Conservation (phyloP, 2,113 vertebrate genomes). For the Lanius ludovicianus region DNA sequence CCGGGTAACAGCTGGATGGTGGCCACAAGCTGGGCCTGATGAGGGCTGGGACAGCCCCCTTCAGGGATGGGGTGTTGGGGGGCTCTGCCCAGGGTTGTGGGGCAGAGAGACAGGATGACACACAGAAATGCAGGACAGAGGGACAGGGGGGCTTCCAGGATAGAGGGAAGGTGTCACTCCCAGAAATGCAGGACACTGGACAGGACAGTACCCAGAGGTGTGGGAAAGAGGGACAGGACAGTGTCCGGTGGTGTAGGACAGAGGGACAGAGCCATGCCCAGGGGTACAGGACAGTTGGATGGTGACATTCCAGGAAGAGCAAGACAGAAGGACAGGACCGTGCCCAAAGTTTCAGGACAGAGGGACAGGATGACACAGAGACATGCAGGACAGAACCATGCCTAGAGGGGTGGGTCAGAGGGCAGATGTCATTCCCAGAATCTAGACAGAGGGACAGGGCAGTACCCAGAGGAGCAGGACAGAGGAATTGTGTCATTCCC, state of each 20-base stretch:
- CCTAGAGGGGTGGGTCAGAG: background rate
- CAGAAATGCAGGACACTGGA: background rate
- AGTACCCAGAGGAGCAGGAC: too few species aligned
- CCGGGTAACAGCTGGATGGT: background rate
- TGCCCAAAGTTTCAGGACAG: background rate
- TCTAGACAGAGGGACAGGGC: background rate
- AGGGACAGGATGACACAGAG: background rate
- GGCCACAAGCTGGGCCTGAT: background rate
- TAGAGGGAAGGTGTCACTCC: background rate
- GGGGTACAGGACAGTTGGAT: background rate
- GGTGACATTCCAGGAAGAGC: background rate
- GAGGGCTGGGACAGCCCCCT: background rate
- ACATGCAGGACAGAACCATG: background rate
- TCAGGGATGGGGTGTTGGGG: background rate
- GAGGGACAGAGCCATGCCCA: background rate
- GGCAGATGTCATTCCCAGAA: background rate
- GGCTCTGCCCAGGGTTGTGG: background rate
- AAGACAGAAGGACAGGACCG: background rate
- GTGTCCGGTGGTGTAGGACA: background rate
- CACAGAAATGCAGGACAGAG: background rate
- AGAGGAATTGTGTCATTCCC: too few species aligned
- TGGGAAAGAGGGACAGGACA: background rate
- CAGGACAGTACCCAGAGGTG: too few species aligned
- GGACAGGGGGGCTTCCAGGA: background rate
- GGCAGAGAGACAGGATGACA: background rate